Evolutionary conservation across 2,888 invertebrate genomes (phyloP).

Genomic region (Homarus gammarus): DNA sequence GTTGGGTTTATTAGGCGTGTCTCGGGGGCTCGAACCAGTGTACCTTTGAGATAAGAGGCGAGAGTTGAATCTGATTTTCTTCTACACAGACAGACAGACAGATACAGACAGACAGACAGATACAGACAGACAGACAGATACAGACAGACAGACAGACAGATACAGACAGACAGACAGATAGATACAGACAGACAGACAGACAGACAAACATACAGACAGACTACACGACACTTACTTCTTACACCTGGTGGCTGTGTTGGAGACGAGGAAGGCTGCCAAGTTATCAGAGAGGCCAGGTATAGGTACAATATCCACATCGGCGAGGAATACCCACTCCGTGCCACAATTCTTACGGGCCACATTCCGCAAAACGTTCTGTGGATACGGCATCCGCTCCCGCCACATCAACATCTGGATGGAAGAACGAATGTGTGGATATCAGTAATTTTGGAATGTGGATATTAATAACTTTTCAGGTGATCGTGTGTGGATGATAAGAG

Average conservation of each 20-base stretch:
- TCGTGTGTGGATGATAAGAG: no score
- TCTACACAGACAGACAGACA: conserved; percentile 30
- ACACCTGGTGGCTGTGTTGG: conserved; percentile 77
- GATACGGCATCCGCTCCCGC: conserved; percentile 88
- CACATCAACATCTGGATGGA: conserved; percentile 86
- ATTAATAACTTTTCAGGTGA: no score
- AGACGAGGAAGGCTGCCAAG: conserved; percentile 84
- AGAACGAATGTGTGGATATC: neutral
- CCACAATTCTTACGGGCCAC: conserved; percentile 90
- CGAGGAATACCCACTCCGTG: conserved; percentile 87
- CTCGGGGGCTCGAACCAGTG: no score
- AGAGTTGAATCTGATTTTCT: no score
- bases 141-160: conserved; percentile 35
- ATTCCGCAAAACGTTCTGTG: conserved; percentile 93
- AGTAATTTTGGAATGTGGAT: no score
- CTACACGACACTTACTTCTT: conserved; percentile 75
- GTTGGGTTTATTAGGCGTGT: no score
- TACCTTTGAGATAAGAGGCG: neutral
- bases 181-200: neutral
- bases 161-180: conserved; percentile 32
- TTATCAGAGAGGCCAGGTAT: conserved; percentile 86
- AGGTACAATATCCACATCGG: conserved; percentile 93
- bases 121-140: conserved; percentile 11
- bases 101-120: conserved; percentile 23
- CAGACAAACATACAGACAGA: neutral